Conservation (phyloP, 2,888 invertebrate genomes). For the Corbicula japonica region DNA sequence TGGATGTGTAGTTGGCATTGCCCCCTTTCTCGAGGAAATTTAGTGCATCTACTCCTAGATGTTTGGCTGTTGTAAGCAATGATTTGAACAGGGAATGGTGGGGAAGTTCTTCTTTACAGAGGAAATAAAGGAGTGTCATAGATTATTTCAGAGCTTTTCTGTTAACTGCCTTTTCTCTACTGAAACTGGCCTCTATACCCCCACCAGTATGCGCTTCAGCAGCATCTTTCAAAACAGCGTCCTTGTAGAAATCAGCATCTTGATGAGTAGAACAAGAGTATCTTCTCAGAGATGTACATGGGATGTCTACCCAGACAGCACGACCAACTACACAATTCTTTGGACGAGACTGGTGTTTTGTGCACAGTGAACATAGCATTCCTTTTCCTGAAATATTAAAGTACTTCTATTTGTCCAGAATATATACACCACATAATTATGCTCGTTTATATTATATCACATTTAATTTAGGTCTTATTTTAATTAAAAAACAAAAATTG, state of each 20-base stretch:
- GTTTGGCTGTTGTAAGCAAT: conserved; percentile 27
- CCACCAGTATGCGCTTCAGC: conserved; percentile 6
- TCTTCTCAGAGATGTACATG: background rate
- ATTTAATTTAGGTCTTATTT: no score
- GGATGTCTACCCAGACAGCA: conserved; percentile 4
- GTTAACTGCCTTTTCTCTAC: conserved; percentile 2
- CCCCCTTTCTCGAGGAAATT: conserved; percentile 34
- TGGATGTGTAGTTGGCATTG: conserved; percentile 49
- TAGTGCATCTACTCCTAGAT: conserved; percentile 30
- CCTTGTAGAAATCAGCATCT: conserved; percentile 6
- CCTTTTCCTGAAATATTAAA: no score
- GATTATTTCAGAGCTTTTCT: conserved; percentile 10
- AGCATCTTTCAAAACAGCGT: background rate
- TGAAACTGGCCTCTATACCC: conserved; percentile 13
- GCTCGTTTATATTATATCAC: no score
- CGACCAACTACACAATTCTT: conserved; percentile 1
- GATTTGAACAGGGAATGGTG: conserved; percentile 28
- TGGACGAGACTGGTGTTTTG: no score
- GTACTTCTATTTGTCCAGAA: no score
- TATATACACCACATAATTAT: no score
- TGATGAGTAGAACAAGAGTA: background rate
- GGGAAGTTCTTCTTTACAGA: conserved; percentile 37
- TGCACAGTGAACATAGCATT: no score
- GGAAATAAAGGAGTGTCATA: conserved; percentile 19
- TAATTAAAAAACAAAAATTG: no score